Conservation (phyloP, 1,140 invertebrate genomes). For the Brachionus asplanchnoidis region DNA sequence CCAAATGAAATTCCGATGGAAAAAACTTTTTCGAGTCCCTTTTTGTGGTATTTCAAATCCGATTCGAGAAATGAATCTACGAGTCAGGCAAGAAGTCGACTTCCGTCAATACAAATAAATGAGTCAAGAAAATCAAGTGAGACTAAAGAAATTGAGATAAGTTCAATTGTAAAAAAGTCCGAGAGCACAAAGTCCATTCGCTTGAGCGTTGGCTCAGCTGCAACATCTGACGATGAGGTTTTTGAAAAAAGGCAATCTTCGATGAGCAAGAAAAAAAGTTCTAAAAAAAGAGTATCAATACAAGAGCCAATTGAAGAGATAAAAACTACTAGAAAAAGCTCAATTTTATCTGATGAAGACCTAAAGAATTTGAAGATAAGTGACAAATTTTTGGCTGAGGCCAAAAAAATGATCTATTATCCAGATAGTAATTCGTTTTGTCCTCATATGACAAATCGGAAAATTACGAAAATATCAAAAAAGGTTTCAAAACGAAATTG, state of each 20-base stretch:
- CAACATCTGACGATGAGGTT: neutral
- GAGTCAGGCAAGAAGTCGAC: neutral
- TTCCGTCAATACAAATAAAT: neutral
- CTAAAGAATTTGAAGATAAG: neutral
- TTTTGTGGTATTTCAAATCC: constrained; percentile 8
- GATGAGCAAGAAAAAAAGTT: neutral
- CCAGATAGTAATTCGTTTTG: constrained; percentile 15
- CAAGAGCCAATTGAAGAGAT: neutral
- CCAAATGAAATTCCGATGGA: neutral
- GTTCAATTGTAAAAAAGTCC: neutral
- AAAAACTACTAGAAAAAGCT: neutral
- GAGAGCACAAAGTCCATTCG: neutral
- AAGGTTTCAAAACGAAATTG: neutral
- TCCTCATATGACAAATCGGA: neutral
- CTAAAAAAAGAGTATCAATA: neutral
- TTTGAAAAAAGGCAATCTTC: neutral
- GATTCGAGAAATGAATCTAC: neutral
- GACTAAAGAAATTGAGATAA: neutral
- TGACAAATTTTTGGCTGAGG: constrained; percentile 28
- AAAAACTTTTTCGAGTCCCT: neutral
- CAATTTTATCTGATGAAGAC: neutral
- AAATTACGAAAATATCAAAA: neutral
- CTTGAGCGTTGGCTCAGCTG: neutral
- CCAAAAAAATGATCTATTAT: constrained; percentile 10
- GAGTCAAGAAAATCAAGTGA: neutral